Conservation (phyloP, 2,888 invertebrate genomes). For the Arenicola marina region DNA sequence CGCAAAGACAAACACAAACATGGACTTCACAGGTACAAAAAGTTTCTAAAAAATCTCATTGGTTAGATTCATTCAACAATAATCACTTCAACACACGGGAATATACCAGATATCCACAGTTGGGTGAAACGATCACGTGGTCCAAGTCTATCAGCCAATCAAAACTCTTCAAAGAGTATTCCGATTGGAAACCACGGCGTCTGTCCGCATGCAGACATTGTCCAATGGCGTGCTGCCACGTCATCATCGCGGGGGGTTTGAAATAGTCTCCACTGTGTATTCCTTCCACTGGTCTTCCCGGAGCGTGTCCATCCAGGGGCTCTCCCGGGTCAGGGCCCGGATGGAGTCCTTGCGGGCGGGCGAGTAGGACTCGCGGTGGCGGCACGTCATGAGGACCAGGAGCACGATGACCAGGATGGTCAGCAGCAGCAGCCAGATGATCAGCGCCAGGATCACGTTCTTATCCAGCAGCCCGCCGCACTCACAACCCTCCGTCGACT, state of each 20-base stretch:
- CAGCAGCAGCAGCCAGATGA: constrained; percentile 6
- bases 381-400: not conserved
- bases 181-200: too few species aligned
- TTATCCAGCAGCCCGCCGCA: constrained; percentile 4
- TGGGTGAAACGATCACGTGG: too few species aligned
- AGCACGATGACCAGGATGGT: constrained; percentile 1
- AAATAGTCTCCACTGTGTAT: constrained; percentile 6
- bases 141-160: too few species aligned
- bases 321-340: not conserved
- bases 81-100: too few species aligned
- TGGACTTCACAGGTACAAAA: too few species aligned
- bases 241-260: not conserved
- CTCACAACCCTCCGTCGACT: not conserved
- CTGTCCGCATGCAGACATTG: too few species aligned
- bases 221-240: too few species aligned
- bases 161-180: too few species aligned
- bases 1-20: too few species aligned
- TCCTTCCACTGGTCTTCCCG: constrained; percentile 7
- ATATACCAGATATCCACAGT: too few species aligned
- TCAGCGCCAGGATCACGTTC: not conserved
- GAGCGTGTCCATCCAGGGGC: constrained; percentile 3
- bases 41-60: too few species aligned
- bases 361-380: not conserved
- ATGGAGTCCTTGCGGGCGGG: not conserved
- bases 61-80: too few species aligned